phyloP scores from a whole-genome alignment of 2,797 vertebrate genomes.

The Rousettus madagascariensis region DNA sequence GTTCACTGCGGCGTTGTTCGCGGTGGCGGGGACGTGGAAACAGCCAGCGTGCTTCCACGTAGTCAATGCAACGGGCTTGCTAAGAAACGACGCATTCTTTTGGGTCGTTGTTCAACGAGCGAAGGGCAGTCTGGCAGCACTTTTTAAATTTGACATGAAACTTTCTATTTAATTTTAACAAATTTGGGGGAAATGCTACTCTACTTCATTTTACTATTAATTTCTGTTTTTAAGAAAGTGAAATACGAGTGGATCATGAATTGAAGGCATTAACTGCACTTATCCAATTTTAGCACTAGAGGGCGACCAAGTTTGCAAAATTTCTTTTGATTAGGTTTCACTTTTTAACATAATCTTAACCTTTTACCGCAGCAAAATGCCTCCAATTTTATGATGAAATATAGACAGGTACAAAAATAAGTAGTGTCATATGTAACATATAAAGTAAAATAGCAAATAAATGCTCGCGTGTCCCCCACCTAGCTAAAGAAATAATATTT shows the following conservation, averaged over 20 bases:
- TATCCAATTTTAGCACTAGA: slow-evolving; percentile 76
- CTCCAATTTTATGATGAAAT: slow-evolving; percentile 6
- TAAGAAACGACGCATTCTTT: neutral
- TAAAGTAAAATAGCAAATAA: neutral
- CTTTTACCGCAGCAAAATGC: slow-evolving; percentile 24
- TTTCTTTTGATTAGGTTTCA: neutral
- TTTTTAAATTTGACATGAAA: neutral
- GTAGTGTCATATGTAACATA: too few relatives aligned
- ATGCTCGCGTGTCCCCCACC: neutral
- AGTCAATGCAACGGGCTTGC: neutral
- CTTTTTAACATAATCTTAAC: neutral
- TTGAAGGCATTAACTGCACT: neutral
- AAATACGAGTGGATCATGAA: neutral
- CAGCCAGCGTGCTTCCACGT: rapidly evolving
- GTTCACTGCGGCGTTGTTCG: too few relatives aligned
- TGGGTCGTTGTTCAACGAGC: neutral
- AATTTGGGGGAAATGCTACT: neutral
- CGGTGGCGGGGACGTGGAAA: too few relatives aligned
- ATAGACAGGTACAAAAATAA: neutral
- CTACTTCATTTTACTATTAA: neutral
- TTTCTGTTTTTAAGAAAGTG: neutral
- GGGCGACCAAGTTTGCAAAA: slow-evolving; percentile 75
- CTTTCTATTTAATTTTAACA: neutral
- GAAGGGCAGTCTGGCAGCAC: neutral
- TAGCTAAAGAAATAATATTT: neutral